These are phyloP conservation scores for Ammodytes marinus DNA, from an alignment of 2,113 vertebrate genomes.

Conservation along the genomic window DNA sequence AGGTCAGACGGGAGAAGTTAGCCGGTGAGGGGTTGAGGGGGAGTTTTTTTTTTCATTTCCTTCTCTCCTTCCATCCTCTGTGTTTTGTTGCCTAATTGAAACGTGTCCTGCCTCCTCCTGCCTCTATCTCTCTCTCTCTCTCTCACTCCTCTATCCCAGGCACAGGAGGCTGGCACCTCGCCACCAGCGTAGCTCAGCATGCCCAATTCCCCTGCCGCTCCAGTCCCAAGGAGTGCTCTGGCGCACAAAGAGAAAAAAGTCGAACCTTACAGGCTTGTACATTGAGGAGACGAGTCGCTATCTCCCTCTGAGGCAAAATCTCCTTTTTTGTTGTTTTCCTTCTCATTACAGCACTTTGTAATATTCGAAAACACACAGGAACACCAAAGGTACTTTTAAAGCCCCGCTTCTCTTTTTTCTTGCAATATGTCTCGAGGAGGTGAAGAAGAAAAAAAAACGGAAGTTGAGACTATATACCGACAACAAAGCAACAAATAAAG, in stretches of 20 bases:
- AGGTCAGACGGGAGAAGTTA: constrained; percentile 73
- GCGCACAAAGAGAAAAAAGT: constrained; percentile 82
- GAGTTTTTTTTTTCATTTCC: constrained; percentile 38
- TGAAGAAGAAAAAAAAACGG: constrained; percentile 64
- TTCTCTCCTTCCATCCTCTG: constrained; percentile 28
- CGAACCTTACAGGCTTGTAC: constrained; percentile 82
- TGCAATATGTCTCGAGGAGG: constrained; percentile 81
- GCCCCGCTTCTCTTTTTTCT: constrained; percentile 69
- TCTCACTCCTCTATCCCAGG: constrained; percentile 71
- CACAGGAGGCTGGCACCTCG: constrained; percentile 80
- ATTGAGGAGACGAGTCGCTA: constrained; percentile 79
- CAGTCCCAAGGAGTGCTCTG: constrained; percentile 83
- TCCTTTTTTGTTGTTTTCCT: constrained; percentile 84
- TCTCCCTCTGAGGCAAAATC: constrained; percentile 81
- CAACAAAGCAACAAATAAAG: constrained; percentile 85
- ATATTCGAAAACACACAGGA: constrained; percentile 86
- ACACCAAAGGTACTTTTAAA: constrained; percentile 86
- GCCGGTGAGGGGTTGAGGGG: constrained; percentile 45
- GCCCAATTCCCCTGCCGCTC: constrained; percentile 83
- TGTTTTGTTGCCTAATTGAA: constrained; percentile 81
- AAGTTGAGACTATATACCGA: constrained; percentile 73
- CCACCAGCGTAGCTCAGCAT: constrained; percentile 80
- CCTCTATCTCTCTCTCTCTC: constrained; percentile 67
- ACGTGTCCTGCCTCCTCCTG: constrained; percentile 77
- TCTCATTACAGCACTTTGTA: constrained; percentile 88